phyloP scores from a whole-genome alignment of 2,888 invertebrate genomes.

The Mystacides longicornis region DNA sequence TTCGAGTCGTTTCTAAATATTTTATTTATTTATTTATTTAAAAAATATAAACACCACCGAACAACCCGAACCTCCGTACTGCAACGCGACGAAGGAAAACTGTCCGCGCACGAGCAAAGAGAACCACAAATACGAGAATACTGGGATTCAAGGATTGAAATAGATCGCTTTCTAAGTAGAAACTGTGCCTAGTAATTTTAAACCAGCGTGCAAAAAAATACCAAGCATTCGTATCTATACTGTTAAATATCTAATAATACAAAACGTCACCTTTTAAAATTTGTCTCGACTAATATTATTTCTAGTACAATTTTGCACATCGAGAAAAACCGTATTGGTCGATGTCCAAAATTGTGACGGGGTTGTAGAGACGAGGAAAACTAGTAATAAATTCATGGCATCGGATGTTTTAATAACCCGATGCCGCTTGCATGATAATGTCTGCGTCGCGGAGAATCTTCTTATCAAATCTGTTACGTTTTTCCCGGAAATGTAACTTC shows the following conservation, averaged over 20 bases:
- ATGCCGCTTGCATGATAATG: too few relatives aligned
- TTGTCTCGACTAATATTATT: neutral
- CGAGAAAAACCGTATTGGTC: constrained; percentile 53
- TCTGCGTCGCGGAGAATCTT: too few relatives aligned
- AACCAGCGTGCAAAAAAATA: neutral
- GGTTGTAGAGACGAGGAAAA: constrained; percentile 18
- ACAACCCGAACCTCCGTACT: constrained; percentile 9
- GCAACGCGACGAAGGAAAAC: constrained; percentile 12
- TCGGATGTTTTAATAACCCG: neutral
- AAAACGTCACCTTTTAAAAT: too few relatives aligned
- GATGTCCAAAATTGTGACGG: constrained; percentile 39
- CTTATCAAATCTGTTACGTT: too few relatives aligned
- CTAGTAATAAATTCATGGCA: constrained; percentile 10
- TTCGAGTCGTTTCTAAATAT: constrained; percentile 18
- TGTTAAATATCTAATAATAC: too few relatives aligned
- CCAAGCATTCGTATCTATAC: neutral
- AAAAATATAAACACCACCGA: constrained; percentile 17
- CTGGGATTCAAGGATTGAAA: constrained; percentile 11
- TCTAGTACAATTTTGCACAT: neutral
- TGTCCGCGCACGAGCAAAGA: constrained; percentile 16
- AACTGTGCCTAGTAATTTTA: neutral
- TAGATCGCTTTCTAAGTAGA: neutral
- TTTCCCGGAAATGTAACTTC: too few relatives aligned
- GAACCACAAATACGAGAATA: constrained; percentile 10
- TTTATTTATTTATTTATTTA: constrained; percentile 10